Percentiles rank a stretch among this genome's conserved stretches.
Evolutionary conservation across 2,888 invertebrate species (phyloP).

Genomic region (Machimus atricapillus): DNA sequence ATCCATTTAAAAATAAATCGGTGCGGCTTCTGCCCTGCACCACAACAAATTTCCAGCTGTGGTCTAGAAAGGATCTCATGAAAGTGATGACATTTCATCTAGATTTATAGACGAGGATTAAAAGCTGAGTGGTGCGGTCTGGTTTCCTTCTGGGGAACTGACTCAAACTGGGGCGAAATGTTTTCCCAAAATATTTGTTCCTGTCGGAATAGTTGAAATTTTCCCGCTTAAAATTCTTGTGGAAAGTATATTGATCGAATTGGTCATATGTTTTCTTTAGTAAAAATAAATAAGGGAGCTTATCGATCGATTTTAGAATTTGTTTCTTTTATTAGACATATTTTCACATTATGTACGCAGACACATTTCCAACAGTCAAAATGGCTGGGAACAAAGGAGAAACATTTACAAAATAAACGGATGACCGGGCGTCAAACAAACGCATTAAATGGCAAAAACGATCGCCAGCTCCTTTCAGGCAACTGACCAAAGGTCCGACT

Average conservation of each 20-base stretch:
- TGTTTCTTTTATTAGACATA: neutral
- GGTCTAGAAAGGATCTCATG: neutral
- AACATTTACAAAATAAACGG: constrained; percentile 46
- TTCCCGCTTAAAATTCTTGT: neutral
- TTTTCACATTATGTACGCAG: neutral
- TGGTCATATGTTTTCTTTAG: neutral
- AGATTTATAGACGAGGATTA: constrained; percentile 34
- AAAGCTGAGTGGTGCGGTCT: neutral
- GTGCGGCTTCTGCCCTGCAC: constrained; percentile 33
- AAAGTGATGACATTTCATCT: neutral
- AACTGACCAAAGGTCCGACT: constrained; percentile 42
- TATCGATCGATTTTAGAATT: neutral
- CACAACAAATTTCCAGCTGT: constrained; percentile 41
- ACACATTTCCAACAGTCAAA: neutral
- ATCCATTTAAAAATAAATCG: constrained; percentile 47
- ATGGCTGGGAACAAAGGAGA: neutral
- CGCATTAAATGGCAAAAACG: constrained; percentile 29
- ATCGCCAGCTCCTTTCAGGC: neutral
- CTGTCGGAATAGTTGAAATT: constrained; percentile 40
- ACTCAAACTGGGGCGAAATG: constrained; percentile 25
- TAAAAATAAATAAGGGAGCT: neutral
- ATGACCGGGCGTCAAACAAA: constrained; percentile 45
- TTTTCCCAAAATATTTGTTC: constrained; percentile 46
- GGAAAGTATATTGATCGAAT: neutral
- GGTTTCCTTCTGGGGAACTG: constrained; percentile 17